Percentiles rank a stretch among this genome's conserved stretches.
Conservation (phyloP, 2,797 vertebrate genomes). For the Kryptopterus vitreolus region DNA sequence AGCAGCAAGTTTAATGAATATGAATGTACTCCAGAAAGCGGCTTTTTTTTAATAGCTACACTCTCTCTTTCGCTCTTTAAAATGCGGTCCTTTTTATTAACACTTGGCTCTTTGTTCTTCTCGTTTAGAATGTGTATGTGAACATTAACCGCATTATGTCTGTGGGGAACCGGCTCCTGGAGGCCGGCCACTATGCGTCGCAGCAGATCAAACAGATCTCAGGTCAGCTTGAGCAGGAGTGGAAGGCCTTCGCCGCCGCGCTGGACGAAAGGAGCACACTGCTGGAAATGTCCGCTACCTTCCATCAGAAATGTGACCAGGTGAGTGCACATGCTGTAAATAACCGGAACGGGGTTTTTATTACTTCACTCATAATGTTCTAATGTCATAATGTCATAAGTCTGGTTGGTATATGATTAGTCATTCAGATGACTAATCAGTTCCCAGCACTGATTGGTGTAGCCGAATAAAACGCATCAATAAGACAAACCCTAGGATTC, state of each 20-base stretch:
- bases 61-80: not conserved
- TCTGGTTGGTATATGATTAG: too few relatives aligned
- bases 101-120: too few relatives aligned
- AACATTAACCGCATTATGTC: slow-evolving; percentile 99
- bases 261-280: slow-evolving; percentile 95
- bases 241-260: slow-evolving; percentile 96
- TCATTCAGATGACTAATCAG: too few relatives aligned
- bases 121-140: slow-evolving; percentile 90
- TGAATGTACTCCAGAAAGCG: not conserved
- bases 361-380: too few relatives aligned
- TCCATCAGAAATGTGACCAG: slow-evolving; percentile 98
- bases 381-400: too few relatives aligned
- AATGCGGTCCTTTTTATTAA: not conserved
- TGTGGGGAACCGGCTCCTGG: slow-evolving; percentile 92
- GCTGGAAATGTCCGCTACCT: slow-evolving; percentile 94
- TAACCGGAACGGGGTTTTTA: too few relatives aligned
- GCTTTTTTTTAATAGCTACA: not conserved
- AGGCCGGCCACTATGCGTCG: slow-evolving; percentile 96
- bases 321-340: too few relatives aligned
- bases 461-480: too few relatives aligned
- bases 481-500: not conserved
- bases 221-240: slow-evolving; percentile 93
- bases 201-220: slow-evolving; percentile 99
- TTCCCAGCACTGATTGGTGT: too few relatives aligned
- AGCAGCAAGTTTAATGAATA: not conserved